Percentiles rank a stretch among this genome's conserved stretches.
Evolutionary conservation across 2,888 invertebrate species (phyloP).

Genomic region (Ectemnius continuus): DNA sequence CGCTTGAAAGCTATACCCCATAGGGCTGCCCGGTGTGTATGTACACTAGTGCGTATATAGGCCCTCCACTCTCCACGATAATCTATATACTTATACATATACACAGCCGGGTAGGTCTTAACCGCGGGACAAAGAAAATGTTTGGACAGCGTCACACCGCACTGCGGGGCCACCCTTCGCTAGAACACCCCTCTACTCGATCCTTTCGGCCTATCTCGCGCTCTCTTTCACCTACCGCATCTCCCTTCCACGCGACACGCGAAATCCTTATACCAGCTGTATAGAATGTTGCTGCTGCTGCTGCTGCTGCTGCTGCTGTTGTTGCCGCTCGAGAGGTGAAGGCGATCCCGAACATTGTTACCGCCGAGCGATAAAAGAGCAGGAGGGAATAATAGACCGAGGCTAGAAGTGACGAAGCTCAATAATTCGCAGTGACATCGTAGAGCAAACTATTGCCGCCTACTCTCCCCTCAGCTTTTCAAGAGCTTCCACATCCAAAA

Average conservation of each 20-base stretch:
- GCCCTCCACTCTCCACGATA: slow-evolving; percentile 64
- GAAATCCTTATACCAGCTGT: slow-evolving; percentile 37
- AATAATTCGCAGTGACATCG: slow-evolving; percentile 44
- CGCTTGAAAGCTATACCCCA: slow-evolving; percentile 62
- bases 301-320: neutral
- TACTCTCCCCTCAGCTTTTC: neutral
- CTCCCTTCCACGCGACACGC: neutral
- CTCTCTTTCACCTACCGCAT: neutral
- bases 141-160: slow-evolving; percentile 77
- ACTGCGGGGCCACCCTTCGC: slow-evolving; percentile 64
- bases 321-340: slow-evolving; percentile 30
- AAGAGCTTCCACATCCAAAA: too few relatives aligned
- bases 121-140: slow-evolving; percentile 77
- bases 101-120: slow-evolving; percentile 71
- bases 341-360: slow-evolving; percentile 56
- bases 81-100: slow-evolving; percentile 62
- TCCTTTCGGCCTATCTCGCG: slow-evolving; percentile 27
- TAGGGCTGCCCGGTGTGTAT: neutral
- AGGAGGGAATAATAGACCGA: slow-evolving; percentile 57
- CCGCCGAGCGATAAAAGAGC: slow-evolving; percentile 63
- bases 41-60: slow-evolving; percentile 25
- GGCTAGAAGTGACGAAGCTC: slow-evolving; percentile 42
- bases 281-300: slow-evolving; percentile 4
- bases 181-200: slow-evolving; percentile 61
- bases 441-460: slow-evolving; percentile 33